Conservation (phyloP, 2,888 invertebrate species). For the Limulus polyphemus region DNA sequence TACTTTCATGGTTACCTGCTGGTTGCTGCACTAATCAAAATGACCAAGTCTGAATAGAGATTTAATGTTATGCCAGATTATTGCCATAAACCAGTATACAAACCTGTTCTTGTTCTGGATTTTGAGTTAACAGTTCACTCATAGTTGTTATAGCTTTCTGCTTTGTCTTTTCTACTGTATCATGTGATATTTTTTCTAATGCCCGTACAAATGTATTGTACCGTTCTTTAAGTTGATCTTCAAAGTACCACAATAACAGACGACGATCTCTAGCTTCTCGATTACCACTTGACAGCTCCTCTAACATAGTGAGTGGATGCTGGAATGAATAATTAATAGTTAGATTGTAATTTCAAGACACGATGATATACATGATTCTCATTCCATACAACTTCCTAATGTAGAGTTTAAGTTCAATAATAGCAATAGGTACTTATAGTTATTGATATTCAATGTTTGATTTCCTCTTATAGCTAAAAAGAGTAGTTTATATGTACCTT, state of each 20-base stretch:
- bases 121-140: constrained; percentile 58
- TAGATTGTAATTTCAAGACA: neutral
- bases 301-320: constrained; percentile 35
- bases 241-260: constrained; percentile 60
- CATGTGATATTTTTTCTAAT: constrained; percentile 58
- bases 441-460: too few relatives aligned
- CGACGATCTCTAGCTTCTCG: constrained; percentile 21
- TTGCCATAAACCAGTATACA: constrained; percentile 13
- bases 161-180: constrained; percentile 64
- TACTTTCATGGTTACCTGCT: too few relatives aligned
- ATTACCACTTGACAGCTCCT: constrained; percentile 43
- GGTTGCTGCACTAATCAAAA: too few relatives aligned
- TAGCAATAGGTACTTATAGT: too few relatives aligned
- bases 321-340: constrained; percentile 25
- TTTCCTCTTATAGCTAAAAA: too few relatives aligned
- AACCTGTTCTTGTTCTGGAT: constrained; percentile 75
- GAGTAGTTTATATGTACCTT: too few relatives aligned
- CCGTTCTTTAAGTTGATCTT: constrained; percentile 66
- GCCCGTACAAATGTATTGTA: constrained; percentile 58
- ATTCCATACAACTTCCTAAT: neutral
- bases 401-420: too few relatives aligned
- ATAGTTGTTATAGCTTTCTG: constrained; percentile 61
- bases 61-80: too few relatives aligned
- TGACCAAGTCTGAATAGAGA: too few relatives aligned
- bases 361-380: neutral